Evolutionary conservation across 2,888 invertebrate genomes (phyloP), one percentile per base, ranked within the genome.

Genomic region (Buathra laborator): DNA sequence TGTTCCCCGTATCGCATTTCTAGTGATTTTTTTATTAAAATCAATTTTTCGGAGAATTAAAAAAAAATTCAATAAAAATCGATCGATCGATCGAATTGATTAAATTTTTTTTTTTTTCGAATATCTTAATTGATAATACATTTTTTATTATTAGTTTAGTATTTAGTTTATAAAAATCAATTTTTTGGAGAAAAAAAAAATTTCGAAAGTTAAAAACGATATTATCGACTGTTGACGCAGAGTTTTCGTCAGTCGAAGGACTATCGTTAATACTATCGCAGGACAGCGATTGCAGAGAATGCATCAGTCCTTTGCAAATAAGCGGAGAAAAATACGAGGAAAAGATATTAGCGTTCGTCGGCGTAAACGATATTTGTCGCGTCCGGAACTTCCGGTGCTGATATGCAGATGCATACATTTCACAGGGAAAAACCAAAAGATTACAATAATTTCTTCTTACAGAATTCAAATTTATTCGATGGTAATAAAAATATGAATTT

Each of bases 281-380:
- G 56, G 9, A 51, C 51, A 51, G 16, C 7, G 16, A 53, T 53
- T 56, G 56, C 24, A 24, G 24, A 56, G 56, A 24, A 16, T 56
- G 10, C 24, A 24, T 24, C 1, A 48, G 70, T 76, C 76, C 71
- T 76, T 62, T 76, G 76, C 51, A 81, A 81, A 81, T 76, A 71
- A 44, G 51, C 16, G 9, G 44, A 44, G 16, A n/a, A 14, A 53
- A 19, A 48, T n/a, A n/a, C n/a, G 19, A 0, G 7, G n/a, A 19
- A 75, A 10, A 64, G 29, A 44, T 24, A 53, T 9, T 53, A 29
- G n/a, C 12, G 19, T 12, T n/a, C 37, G 43, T 70, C 37, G 37
- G 9, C 37, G 37, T 7, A 1, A 14, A 32, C 19, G 14, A 37
- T 53, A 29, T 51, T 24, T 19, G 37, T 59, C 19, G 14, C 37